These are phyloP conservation scores for Eupithecia pulchellata DNA, from an alignment of 2,888 invertebrate species.

Conservation along the genomic window DNA sequence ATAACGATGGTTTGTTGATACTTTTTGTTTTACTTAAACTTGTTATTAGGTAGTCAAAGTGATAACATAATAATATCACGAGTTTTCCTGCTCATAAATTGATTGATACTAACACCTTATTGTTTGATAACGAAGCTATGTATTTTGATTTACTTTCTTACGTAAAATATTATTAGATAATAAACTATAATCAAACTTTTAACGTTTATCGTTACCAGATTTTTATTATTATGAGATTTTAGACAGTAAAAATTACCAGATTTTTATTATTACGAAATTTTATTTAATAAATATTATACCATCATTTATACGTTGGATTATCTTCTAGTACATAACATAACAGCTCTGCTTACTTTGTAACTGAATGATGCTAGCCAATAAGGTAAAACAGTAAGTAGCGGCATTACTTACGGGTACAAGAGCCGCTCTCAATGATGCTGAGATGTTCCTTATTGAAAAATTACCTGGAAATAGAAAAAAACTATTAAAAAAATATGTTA, in stretches of 20 bases:
- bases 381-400: background rate
- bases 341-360: too few relatives aligned
- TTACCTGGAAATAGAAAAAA: constrained; percentile 54
- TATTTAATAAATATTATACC: too few relatives aligned
- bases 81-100: constrained; percentile 42
- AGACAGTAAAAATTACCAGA: too few relatives aligned
- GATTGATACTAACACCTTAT: constrained; percentile 23
- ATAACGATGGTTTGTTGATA: background rate
- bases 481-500: too few relatives aligned
- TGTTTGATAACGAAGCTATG: background rate
- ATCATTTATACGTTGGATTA: too few relatives aligned
- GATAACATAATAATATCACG: constrained; percentile 44
- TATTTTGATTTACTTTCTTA: background rate
- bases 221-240: too few relatives aligned
- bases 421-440: background rate
- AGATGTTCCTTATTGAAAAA: constrained; percentile 31
- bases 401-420: constrained; percentile 28
- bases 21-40: background rate
- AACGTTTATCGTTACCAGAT: background rate
- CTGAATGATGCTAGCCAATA: too few relatives aligned
- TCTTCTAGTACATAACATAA: too few relatives aligned
- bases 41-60: constrained; percentile 1
- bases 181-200: background rate
- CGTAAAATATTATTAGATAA: background rate
- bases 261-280: too few relatives aligned